Percentiles rank a stretch among this genome's conserved stretches.
phyloP scores from a whole-genome alignment of 2,888 invertebrate genomes.

The Xylota sylvarum region DNA sequence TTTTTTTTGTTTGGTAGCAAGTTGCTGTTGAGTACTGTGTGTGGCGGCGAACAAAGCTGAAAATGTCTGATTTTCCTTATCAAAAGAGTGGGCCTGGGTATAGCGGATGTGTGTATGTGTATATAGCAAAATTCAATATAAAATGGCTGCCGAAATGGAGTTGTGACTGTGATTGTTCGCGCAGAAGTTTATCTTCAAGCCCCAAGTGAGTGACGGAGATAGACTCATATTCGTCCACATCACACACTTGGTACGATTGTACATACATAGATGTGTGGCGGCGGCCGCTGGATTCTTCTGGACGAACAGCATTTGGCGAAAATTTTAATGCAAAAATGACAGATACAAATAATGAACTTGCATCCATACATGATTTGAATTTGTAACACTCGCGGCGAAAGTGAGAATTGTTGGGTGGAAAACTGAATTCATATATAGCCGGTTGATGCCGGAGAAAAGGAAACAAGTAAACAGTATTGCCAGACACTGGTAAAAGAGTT shows the following conservation, averaged over 20 bases:
- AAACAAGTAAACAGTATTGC: constrained; percentile 20
- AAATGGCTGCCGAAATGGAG: constrained; percentile 72
- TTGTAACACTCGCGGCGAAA: constrained; percentile 9
- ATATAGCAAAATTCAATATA: constrained; percentile 60
- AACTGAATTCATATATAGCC: neutral
- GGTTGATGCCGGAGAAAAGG: constrained; percentile 2
- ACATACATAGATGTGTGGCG: constrained; percentile 33
- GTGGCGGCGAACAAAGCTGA: constrained; percentile 33
- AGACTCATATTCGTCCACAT: constrained; percentile 31
- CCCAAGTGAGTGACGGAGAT: constrained; percentile 49
- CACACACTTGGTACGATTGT: constrained; percentile 38
- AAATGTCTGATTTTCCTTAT: constrained; percentile 62
- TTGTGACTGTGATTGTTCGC: constrained; percentile 59
- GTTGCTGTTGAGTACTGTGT: constrained; percentile 20
- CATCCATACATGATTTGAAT: constrained; percentile 6
- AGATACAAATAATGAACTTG: constrained; percentile 32
- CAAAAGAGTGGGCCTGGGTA: constrained; percentile 65
- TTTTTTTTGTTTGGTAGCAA: constrained; percentile 32
- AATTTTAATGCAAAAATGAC: constrained; percentile 3
- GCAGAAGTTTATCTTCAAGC: constrained; percentile 52
- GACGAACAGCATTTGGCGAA: constrained; percentile 53
- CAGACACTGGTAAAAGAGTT: constrained; percentile 1
- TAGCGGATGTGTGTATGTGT: constrained; percentile 55
- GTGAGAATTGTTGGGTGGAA: constrained; percentile 21
- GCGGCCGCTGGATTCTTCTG: constrained; percentile 56